phyloP scores from a whole-genome alignment of 2,888 invertebrate genomes.

The Lingula anatina region DNA sequence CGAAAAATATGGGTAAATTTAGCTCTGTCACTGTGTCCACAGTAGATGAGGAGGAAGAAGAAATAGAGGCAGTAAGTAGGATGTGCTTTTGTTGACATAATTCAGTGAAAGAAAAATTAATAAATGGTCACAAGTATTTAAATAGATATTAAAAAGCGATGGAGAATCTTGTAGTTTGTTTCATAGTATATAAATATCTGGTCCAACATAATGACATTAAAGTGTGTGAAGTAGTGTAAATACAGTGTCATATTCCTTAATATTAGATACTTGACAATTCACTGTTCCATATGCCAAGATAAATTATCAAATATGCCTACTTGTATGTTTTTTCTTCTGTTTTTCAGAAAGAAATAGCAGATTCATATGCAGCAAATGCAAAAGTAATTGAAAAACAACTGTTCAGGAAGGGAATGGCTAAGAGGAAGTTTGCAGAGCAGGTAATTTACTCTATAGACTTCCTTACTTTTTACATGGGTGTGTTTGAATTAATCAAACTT shows the following conservation, averaged over 20 bases:
- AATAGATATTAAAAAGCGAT: no score
- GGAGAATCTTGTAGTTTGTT: no score
- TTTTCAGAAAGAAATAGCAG: slow-evolving; percentile 80
- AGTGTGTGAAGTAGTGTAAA: no score
- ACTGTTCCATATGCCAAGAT: no score
- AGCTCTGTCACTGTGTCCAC: slow-evolving; percentile 99
- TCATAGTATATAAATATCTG: no score
- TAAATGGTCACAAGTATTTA: background rate
- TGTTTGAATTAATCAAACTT: no score
- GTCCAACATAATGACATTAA: no score
- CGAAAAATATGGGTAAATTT: slow-evolving; percentile 99
- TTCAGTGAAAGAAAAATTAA: background rate
- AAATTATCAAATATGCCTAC: no score
- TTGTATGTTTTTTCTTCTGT: background rate
- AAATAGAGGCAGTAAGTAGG: slow-evolving; percentile 89
- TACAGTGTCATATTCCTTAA: no score
- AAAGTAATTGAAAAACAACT: slow-evolving; percentile 97
- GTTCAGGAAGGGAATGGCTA: slow-evolving; percentile 88
- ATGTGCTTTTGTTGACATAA: background rate
- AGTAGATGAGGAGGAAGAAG: slow-evolving; percentile 98
- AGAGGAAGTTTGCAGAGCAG: slow-evolving; percentile 60
- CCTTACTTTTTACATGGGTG: no score
- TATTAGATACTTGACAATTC: no score
- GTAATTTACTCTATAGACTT: slow-evolving; percentile 27
- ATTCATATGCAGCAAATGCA: slow-evolving; percentile 98